Percentiles rank a stretch among this genome's conserved stretches.
phyloP scores from a whole-genome alignment of 2,113 vertebrate genomes.

The Sterna hirundo region DNA sequence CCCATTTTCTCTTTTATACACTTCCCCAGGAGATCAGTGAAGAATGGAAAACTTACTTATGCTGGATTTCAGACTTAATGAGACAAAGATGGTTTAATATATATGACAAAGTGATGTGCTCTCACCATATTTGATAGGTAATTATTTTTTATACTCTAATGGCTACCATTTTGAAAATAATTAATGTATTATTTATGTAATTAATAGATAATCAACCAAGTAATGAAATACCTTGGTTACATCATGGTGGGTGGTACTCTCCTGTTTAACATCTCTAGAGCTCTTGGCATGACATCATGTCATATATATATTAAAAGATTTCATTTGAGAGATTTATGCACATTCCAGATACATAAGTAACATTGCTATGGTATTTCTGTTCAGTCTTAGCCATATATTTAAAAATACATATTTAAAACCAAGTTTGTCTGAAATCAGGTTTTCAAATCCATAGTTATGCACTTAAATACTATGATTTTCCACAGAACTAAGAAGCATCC shows the following conservation, averaged over 20 bases:
- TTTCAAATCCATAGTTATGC: not conserved
- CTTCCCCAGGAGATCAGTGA: conserved; percentile 56
- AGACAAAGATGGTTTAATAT: conserved; percentile 53
- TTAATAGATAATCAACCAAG: conserved; percentile 14
- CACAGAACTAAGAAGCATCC: not conserved
- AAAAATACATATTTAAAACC: not conserved
- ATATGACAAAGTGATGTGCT: conserved; percentile 29
- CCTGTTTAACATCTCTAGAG: not conserved
- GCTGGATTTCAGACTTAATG: conserved; percentile 62
- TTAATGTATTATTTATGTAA: conserved; percentile 50
- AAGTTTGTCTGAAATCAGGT: not conserved
- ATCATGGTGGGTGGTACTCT: not conserved
- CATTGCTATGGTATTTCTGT: not conserved
- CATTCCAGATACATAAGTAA: not conserved
- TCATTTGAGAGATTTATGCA: not conserved
- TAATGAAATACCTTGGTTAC: conserved; percentile 6
- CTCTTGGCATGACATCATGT: not conserved
- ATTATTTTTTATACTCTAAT: conserved; percentile 60
- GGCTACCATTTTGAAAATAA: conserved; percentile 50
- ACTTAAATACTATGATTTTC: not conserved
- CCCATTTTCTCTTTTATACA: conserved; percentile 57
- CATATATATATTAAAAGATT: not conserved
- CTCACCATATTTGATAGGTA: conserved; percentile 24
- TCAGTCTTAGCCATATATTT: not conserved
- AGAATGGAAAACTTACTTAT: conserved; percentile 59